These are phyloP conservation scores for Hexactinellida sp. DNA, from an alignment of 37 sponge, comb jelly and placozoan species.

Conservation along the genomic window DNA sequence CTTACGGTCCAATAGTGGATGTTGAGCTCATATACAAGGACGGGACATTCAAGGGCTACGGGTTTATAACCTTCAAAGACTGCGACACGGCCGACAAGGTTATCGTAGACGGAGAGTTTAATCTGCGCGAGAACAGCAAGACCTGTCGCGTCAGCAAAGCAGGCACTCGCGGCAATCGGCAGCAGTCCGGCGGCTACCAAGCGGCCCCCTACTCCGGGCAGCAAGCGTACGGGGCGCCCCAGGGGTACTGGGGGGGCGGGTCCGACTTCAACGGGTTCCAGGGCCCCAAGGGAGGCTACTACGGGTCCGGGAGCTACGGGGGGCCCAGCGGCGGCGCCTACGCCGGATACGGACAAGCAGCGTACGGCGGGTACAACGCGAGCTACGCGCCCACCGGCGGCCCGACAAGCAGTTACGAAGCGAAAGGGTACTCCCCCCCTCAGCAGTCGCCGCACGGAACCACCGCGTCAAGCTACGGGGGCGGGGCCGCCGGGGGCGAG, in stretches of 20 bases:
- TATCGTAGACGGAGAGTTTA: neutral
- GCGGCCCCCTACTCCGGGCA: neutral
- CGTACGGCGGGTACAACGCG: neutral
- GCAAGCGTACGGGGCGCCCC: neutral
- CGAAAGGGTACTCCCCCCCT: neutral
- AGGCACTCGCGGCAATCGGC: neutral
- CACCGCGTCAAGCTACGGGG: neutral
- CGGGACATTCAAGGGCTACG: neutral
- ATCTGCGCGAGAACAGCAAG: neutral
- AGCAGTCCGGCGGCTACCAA: neutral
- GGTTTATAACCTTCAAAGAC: conserved; percentile 15
- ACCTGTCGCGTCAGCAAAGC: neutral
- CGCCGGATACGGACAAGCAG: neutral
- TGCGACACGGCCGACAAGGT: conserved; percentile 1
- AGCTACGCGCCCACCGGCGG: neutral
- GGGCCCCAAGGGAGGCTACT: neutral
- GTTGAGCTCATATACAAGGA: neutral
- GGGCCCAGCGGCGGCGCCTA: neutral
- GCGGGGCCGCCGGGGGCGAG: neutral
- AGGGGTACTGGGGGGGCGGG: neutral
- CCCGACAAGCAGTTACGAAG: neutral
- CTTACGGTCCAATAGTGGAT: neutral
- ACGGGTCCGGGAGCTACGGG: neutral
- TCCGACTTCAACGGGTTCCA: too few species aligned
- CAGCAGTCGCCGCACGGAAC: neutral